Evolutionary conservation across 2,113 vertebrate species (phyloP).

Genomic region (Cyanistes caeruleus): DNA sequence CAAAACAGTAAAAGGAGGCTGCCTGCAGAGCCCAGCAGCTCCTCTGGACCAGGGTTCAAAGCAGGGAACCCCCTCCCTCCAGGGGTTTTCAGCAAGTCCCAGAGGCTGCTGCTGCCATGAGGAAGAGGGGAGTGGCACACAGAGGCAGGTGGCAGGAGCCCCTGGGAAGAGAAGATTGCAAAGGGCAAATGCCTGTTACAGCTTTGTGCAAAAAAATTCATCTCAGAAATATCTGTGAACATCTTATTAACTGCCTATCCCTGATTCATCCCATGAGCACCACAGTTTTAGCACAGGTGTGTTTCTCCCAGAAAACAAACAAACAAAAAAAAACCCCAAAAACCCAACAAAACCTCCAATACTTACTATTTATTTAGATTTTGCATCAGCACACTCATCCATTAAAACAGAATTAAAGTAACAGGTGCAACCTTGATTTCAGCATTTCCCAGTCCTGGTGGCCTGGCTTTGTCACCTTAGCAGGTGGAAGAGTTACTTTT

Average conservation of each 20-base stretch:
- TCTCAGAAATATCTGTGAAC: background rate
- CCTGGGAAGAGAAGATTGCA: background rate
- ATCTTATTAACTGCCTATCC: background rate
- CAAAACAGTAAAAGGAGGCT: background rate
- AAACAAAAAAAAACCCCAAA: no score
- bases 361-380: background rate
- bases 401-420: background rate
- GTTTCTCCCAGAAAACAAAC: background rate
- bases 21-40: background rate
- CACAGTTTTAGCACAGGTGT: background rate
- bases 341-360: background rate
- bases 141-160: background rate
- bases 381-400: background rate
- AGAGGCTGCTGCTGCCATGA: background rate
- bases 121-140: background rate
- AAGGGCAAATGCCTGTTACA: background rate
- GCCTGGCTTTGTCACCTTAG: background rate
- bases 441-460: background rate
- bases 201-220: background rate
- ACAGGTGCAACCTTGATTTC: background rate
- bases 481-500: no score
- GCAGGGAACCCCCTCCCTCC: background rate
- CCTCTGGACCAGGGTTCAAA: background rate
- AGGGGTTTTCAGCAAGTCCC: background rate
- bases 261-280: background rate